A percentile compares a stretch with the other conserved stretches of the same genome.
phyloP scores from a whole-genome alignment of 2,113 vertebrate species.

The Pao palembangensis region DNA sequence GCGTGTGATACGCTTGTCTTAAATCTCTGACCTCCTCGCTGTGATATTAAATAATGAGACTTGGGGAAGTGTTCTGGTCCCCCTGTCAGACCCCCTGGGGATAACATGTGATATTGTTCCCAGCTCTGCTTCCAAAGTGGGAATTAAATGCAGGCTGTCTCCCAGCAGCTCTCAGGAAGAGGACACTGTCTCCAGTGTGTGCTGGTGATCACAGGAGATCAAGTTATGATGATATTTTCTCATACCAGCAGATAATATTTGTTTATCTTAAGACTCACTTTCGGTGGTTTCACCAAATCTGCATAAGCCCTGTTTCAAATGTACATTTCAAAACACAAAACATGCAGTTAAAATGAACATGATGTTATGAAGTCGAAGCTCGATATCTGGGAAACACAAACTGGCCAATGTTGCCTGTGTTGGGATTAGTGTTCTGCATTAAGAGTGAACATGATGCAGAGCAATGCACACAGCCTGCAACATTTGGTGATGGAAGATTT shows the following conservation, averaged over 20 bases:
- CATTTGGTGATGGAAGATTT: too few relatives aligned
- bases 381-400: background rate
- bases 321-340: background rate
- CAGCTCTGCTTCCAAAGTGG: constrained; percentile 56
- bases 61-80: constrained; percentile 47
- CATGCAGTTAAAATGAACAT: background rate
- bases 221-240: constrained; percentile 19
- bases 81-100: constrained; percentile 44
- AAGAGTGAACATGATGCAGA: too few relatives aligned
- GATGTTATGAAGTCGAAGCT: background rate
- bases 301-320: background rate
- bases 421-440: too few relatives aligned
- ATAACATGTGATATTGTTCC: constrained; percentile 59
- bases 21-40: constrained; percentile 60
- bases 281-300: constrained; percentile 19
- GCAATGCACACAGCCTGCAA: too few relatives aligned
- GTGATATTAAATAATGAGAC: constrained; percentile 65
- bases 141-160: constrained; percentile 57
- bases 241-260: constrained; percentile 23
- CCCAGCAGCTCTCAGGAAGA: constrained; percentile 51
- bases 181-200: constrained; percentile 42
- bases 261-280: background rate
- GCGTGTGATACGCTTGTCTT: constrained; percentile 31
- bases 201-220: constrained; percentile 45
- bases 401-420: background rate